Evolutionary conservation across 2,113 vertebrate genomes (phyloP), one percentile per base, ranked within the genome.

Genomic region (Glaucomys volans): DNA sequence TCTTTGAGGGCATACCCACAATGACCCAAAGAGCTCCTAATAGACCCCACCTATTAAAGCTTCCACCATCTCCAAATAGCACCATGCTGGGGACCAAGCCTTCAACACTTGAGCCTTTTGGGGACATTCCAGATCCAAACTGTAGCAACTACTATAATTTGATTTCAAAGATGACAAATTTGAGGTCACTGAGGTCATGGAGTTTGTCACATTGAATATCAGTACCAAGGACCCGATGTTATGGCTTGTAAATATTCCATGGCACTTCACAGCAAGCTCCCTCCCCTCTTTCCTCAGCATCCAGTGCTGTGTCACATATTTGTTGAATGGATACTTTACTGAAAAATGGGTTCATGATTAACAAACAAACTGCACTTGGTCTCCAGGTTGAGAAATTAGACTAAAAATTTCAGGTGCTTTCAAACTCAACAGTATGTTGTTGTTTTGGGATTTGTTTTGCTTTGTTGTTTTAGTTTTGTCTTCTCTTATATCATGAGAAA

Each of bases 211-310:
- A 30, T 35, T 7, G 59, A 67, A 18, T 10, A 13, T 13, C 8
- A 67, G 26, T 12, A 50, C 2, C 30, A 52, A 16, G 52, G 20
- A 66, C 30, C n/a, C 50, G n/a, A 11, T 1, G 32, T 4, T 2
- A 1, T 0, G 13, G 35, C n/a, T 16, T 44, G 12, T 20, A 8
- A 4, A 10, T 47, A 30, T 2, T 37, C 13, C 3, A 11, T 18
- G 64, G n/a, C 26, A 40, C 18, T 50, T 11, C 35, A 13, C 59
- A 59, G 7, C 0, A 37, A 47, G 71, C 7, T 42, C 30, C 52
- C 28, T 16, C 22, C 0, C 30, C 28, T 66, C 7, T 13, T 20
- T 30, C 22, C 12, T 32, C 42, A 20, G 66, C 20, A 50, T 47
- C 50, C 5, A 59, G 17, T 24, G 37, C 42, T 92, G 13, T 54